Percentiles rank a stretch among this genome's conserved stretches.
phyloP scores from a whole-genome alignment of 2,797 vertebrate genomes.

The Anableps anableps region DNA sequence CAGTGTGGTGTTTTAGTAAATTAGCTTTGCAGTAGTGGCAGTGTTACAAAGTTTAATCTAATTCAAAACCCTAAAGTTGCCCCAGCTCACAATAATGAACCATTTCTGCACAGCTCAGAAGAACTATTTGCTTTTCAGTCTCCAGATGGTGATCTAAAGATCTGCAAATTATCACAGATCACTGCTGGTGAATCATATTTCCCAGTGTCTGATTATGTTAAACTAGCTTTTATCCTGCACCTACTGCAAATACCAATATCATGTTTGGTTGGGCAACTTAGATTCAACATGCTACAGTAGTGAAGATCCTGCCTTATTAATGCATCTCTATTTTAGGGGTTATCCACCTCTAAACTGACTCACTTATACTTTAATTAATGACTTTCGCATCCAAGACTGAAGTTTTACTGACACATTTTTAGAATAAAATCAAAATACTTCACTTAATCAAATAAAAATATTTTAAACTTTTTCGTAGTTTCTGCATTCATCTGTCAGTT shows the following conservation, averaged over 20 bases:
- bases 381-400: not conserved
- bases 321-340: not conserved
- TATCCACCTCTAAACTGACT: not conserved
- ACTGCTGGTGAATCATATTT: slow-evolving; percentile 16
- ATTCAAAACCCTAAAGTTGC: not conserved
- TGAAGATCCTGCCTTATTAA: not conserved
- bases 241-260: not conserved
- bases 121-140: not conserved
- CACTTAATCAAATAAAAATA: not conserved
- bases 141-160: slow-evolving; percentile 9
- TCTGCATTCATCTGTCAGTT: not conserved
- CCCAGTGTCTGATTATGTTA: not conserved
- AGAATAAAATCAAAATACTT: not conserved
- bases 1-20: not conserved
- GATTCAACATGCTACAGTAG: not conserved
- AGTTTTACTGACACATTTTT: not conserved
- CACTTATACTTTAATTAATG: not conserved
- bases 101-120: not conserved
- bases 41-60: not conserved
- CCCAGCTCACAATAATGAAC: not conserved
- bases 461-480: not conserved
- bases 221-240: not conserved
- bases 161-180: not conserved
- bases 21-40: not conserved
- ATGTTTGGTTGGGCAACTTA: not conserved